Evolutionary conservation across 2,113 vertebrate genomes (phyloP).

Genomic region (Toxotes chatareus): DNA sequence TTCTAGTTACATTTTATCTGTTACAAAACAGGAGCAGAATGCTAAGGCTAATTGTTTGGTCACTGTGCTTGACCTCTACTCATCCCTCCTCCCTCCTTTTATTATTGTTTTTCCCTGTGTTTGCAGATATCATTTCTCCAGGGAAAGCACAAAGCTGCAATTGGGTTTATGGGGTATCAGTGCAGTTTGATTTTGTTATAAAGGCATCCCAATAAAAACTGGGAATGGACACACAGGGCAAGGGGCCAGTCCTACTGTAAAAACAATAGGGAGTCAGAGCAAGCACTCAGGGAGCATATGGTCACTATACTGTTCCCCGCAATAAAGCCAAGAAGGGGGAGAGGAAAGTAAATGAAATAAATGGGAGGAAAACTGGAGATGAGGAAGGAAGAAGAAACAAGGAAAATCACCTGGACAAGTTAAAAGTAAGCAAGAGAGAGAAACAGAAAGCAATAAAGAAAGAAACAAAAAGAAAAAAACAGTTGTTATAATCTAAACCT

Average conservation of each 20-base stretch:
- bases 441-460: background rate
- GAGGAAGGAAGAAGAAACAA: background rate
- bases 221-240: conserved; percentile 31
- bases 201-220: conserved; percentile 69
- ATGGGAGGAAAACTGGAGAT: background rate
- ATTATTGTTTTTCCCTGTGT: conserved; percentile 31
- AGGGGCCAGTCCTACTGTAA: conserved; percentile 36
- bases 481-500: background rate
- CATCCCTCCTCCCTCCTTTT: background rate
- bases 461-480: background rate
- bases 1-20: conserved; percentile 4
- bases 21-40: conserved; percentile 1
- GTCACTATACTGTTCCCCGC: conserved; percentile 35
- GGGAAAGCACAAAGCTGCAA: conserved; percentile 35
- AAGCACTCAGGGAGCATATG: conserved; percentile 40
- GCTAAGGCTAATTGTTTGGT: conserved; percentile 23
- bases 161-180: conserved; percentile 58
- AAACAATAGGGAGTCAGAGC: conserved; percentile 39
- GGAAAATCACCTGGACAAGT: background rate
- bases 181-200: conserved; percentile 67
- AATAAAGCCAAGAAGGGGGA: conserved; percentile 45
- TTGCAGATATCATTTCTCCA: conserved; percentile 53
- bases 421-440: background rate
- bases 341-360: conserved; percentile 35
- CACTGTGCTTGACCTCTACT: conserved; percentile 33